These are phyloP conservation scores for Drosophila mayri DNA, from an alignment of 1,140 invertebrate genomes.

Conservation along the genomic window DNA sequence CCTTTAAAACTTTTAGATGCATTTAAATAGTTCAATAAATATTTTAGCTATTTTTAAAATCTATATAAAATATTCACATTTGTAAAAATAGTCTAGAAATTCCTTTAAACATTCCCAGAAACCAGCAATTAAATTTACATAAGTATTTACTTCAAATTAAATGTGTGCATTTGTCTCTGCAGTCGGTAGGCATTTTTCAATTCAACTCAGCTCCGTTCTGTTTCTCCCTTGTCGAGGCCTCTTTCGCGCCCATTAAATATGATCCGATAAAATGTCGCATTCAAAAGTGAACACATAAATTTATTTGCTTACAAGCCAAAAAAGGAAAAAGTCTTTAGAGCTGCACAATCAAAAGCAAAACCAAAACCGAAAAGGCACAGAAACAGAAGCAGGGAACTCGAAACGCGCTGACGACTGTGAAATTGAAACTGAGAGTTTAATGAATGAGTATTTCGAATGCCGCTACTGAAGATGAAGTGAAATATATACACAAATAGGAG, in stretches of 20 bases:
- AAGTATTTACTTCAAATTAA: conserved; percentile 18
- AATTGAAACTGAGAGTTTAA: conserved; percentile 56
- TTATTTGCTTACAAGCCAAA: conserved; percentile 58
- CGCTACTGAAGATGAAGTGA: conserved; percentile 25
- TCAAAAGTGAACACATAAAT: conserved; percentile 53
- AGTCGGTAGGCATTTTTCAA: conserved; percentile 14
- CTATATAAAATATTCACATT: background rate
- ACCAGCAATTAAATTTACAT: background rate
- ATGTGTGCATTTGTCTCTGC: conserved; percentile 25
- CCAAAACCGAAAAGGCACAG: conserved; percentile 27
- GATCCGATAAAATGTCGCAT: conserved; percentile 50
- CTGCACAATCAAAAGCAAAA: conserved; percentile 17
- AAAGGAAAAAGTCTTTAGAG: conserved; percentile 37
- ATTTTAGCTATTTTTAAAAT: background rate
- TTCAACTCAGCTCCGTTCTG: background rate
- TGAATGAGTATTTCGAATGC: conserved; percentile 50
- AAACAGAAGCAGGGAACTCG: conserved; percentile 37
- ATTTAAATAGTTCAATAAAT: background rate
- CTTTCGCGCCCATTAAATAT: conserved; percentile 50
- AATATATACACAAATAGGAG: conserved; percentile 10
- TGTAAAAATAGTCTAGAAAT: conserved; percentile 1
- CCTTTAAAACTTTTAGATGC: background rate
- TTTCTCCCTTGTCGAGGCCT: conserved; percentile 20
- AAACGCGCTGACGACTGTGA: conserved; percentile 49
- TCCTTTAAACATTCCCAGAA: conserved; percentile 1